phyloP scores from a whole-genome alignment of 2,113 vertebrate genomes.

The Halichoerus grypus region DNA sequence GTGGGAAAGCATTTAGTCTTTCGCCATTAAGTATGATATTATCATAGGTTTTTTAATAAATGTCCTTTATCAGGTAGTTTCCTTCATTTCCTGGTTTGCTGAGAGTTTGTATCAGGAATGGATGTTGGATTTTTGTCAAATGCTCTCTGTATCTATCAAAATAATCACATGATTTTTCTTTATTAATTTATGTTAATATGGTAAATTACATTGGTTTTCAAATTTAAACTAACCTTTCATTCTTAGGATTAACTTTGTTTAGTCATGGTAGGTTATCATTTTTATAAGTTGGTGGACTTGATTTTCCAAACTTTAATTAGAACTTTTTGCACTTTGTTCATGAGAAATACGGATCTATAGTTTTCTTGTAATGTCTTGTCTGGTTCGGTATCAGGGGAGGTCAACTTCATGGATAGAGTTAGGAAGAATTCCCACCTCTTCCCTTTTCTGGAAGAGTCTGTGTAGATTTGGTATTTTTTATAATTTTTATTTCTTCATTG shows the following conservation, averaged over 20 bases:
- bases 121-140: conserved; percentile 35
- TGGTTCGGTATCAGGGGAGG: not conserved
- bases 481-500: not conserved
- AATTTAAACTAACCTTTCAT: not conserved
- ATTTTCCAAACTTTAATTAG: conserved; percentile 2
- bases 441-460: not conserved
- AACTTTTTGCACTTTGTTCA: not conserved
- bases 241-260: not conserved
- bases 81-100: not conserved
- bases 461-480: not conserved
- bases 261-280: not conserved
- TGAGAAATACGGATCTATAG: not conserved
- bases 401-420: not conserved
- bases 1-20: not conserved
- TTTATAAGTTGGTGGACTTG: not conserved
- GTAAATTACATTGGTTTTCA: not conserved
- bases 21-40: not conserved
- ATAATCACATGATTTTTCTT: not conserved
- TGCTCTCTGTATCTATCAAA: not conserved
- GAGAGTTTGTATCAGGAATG: not conserved
- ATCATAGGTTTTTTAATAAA: not conserved
- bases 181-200: not conserved
- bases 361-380: not conserved
- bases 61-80: not conserved
- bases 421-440: not conserved